A percentile compares a stretch with the other conserved stretches of the same genome.
Evolutionary conservation across 1,140 invertebrate genomes (phyloP).

Genomic region (Leptinotarsa undecemlineata): DNA sequence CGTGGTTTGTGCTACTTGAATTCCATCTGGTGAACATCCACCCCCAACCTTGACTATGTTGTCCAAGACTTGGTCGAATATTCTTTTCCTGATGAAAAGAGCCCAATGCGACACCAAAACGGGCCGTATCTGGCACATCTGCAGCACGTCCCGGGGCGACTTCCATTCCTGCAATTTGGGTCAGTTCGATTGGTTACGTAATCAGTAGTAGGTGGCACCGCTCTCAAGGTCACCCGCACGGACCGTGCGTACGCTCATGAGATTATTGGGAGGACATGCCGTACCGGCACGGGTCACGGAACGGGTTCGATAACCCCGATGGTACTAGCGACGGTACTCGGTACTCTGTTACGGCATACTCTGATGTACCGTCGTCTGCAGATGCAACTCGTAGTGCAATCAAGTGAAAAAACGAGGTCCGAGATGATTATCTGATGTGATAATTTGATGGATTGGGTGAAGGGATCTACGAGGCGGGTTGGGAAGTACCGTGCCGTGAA

Average conservation of each 20-base stretch:
- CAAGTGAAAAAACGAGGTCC: constrained; percentile 8
- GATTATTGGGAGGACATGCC: constrained; percentile 18
- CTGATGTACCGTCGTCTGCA: background rate
- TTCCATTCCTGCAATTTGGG: constrained; percentile 22
- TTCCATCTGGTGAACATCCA: too few species aligned
- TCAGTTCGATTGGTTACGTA: constrained; percentile 18
- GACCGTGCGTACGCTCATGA: constrained; percentile 3
- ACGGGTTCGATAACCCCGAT: constrained; percentile 12
- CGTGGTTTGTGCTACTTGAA: too few species aligned
- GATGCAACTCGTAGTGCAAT: constrained; percentile 1
- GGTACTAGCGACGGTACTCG: background rate
- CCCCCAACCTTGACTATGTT: too few species aligned
- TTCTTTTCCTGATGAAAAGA: too few species aligned
- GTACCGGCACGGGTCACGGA: background rate
- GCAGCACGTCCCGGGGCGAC: background rate
- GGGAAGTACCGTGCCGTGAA: background rate
- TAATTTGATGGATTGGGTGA: constrained; percentile 5
- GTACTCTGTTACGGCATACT: background rate
- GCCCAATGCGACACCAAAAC: background rate
- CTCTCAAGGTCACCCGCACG: constrained; percentile 18
- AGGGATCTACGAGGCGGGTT: background rate
- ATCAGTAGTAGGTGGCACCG: constrained; percentile 24
- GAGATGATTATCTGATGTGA: background rate
- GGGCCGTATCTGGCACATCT: background rate
- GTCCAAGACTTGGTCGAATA: too few species aligned